Evolutionary conservation across 2,888 invertebrate species (phyloP).

Genomic region (Agonum fuliginosum): DNA sequence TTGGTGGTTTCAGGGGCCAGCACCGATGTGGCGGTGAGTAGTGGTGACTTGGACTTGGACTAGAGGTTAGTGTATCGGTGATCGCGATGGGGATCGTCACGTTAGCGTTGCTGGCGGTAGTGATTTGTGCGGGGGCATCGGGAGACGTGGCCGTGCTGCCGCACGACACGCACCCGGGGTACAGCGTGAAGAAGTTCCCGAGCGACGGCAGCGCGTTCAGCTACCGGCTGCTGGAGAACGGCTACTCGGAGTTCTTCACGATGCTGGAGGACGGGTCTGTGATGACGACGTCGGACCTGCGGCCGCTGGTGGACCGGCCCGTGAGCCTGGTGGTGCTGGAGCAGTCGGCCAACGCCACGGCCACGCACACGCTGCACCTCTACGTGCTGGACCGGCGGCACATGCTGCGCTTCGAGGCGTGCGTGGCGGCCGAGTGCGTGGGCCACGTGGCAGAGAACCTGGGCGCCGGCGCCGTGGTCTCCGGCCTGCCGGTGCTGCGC

Average conservation of each 20-base stretch:
- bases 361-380: constrained; percentile 87
- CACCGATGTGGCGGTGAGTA: constrained; percentile 55
- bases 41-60: constrained; percentile 40
- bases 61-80: constrained; percentile 43
- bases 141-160: constrained; percentile 81
- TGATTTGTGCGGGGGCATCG: constrained; percentile 46
- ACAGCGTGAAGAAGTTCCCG: constrained; percentile 87
- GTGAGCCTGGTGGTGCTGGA: constrained; percentile 88
- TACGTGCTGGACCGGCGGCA: constrained; percentile 88
- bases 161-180: constrained; percentile 92
- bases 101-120: constrained; percentile 47
- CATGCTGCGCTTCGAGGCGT: constrained; percentile 85
- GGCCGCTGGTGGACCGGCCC: constrained; percentile 86
- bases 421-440: constrained; percentile 77
- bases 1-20: constrained; percentile 45
- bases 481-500: constrained; percentile 82
- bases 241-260: constrained; percentile 89
- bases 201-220: constrained; percentile 75
- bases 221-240: constrained; percentile 84
- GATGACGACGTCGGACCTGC: constrained; percentile 92
- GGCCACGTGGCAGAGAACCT: constrained; percentile 87
- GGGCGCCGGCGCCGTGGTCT: constrained; percentile 82
- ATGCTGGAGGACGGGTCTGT: constrained; percentile 90
- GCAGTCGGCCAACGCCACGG: constrained; percentile 86
- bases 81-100: constrained; percentile 53